These are phyloP conservation scores for Dromius quadrimaculatus DNA, from an alignment of 2,888 invertebrate species.

Conservation along the genomic window DNA sequence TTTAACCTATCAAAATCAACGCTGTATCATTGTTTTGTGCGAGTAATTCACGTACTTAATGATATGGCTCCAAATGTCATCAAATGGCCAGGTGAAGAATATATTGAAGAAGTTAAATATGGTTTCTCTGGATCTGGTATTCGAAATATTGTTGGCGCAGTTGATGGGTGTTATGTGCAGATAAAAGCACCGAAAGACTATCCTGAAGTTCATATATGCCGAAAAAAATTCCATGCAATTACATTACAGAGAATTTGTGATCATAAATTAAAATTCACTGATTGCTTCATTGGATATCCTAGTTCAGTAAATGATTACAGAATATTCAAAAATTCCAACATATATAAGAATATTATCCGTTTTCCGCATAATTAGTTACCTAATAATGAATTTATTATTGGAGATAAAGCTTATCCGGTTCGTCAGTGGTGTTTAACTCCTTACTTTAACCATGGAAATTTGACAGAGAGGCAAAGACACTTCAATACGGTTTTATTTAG, in stretches of 20 bases:
- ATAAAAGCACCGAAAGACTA: conserved; percentile 39
- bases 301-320: conserved; percentile 35
- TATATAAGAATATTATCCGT: background rate
- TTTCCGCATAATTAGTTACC: conserved; percentile 8
- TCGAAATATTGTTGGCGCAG: conserved; percentile 15
- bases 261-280: conserved; percentile 29
- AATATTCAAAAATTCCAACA: conserved; percentile 38
- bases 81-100: conserved; percentile 8
- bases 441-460: background rate
- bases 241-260: conserved; percentile 42
- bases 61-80: conserved; percentile 21
- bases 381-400: conserved; percentile 21
- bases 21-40: conserved; percentile 21
- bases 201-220: conserved; percentile 39
- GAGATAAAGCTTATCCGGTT: conserved; percentile 8
- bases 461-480: background rate
- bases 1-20: conserved; percentile 43
- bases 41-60: conserved; percentile 38
- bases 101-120: background rate
- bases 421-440: conserved; percentile 1
- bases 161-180: conserved; percentile 33
- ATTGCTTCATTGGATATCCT: conserved; percentile 44
- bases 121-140: conserved; percentile 16
- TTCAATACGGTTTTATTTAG: background rate
- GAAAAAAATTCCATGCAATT: conserved; percentile 39